Evolutionary conservation across 2,113 vertebrate genomes (phyloP), one percentile per base, ranked within the genome.

Genomic region (Potamarius usumacintae): DNA sequence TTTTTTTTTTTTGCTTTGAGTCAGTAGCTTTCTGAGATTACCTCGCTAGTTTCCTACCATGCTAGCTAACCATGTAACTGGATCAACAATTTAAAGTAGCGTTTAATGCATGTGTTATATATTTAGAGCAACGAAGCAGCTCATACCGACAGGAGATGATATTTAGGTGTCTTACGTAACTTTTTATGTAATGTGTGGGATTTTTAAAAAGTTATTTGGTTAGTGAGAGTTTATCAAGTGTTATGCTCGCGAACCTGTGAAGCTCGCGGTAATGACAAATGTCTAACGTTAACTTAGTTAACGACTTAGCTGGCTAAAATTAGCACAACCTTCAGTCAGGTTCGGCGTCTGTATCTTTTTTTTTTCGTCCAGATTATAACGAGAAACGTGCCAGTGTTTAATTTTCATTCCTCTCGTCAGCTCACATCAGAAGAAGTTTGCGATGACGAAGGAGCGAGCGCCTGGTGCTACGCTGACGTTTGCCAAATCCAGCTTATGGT

Each of bases 401-500:
- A 80, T 57, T 30, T 55, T 57, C 78, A 81, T 81, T 81, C 55
- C 27, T 81, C 55, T 81, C 79, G 2, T 81, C 79, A 30, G 55
- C 14, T 81, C 55, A 22, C n/a, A 60, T 60, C 55, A 82, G 57
- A 82, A 34, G 79, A 60, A 60, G 55, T 34, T 25, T 65, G 60
- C 60, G 20, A 50, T 5, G 18, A 15, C 0, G 63, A 34, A 72
- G 50, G n/a, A 63, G 30, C 22, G 20, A 58, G 67, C 20, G 85
- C 76, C 76, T 34, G 60, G 50, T 55, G 76, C 76, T 53, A 50
- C 11, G 17, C 17, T n/a, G 20, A 12, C 4, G 20, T 50, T 60
- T 82, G 52, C 63, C 78, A 86, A 78, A 85, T 62, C 42, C 25
- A 6, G 34, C 69, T 78, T 62, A 78, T 50, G 60, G 67, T 87